Conservation (phyloP, 1,140 invertebrate genomes). For the Brachionus angularis region DNA sequence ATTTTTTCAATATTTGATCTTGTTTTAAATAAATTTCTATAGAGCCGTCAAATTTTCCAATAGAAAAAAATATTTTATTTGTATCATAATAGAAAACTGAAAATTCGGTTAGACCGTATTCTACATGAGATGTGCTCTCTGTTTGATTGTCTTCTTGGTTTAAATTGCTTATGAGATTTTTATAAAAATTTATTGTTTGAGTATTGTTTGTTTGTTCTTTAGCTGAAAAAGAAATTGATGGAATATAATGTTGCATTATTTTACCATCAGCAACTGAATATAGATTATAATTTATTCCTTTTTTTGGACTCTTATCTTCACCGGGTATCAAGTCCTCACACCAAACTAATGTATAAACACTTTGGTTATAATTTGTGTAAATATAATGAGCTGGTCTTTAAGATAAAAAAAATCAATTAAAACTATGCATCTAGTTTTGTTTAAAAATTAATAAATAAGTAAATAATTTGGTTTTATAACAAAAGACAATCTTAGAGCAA, state of each 20-base stretch:
- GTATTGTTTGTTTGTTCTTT: conserved; percentile 8
- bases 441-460: no score
- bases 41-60: conserved; percentile 39
- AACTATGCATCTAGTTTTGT: no score
- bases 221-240: not conserved
- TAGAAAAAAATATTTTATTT: conserved; percentile 27
- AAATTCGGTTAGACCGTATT: conserved; percentile 28
- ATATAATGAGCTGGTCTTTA: conserved; percentile 18
- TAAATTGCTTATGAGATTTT: not conserved
- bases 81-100: no score
- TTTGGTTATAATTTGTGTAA: conserved; percentile 27
- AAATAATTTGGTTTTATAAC: no score
- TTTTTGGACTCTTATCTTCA: not conserved
- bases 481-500: no score
- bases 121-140: not conserved
- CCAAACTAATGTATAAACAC: conserved; percentile 38
- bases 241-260: conserved; percentile 31
- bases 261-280: conserved; percentile 36
- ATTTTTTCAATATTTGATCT: not conserved
- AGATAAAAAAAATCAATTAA: no score
- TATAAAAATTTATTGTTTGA: not conserved
- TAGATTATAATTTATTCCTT: not conserved
- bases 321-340: not conserved
- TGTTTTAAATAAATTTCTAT: conserved; percentile 25
- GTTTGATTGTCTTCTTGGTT: conserved; percentile 12